Evolutionary conservation across 1,140 invertebrate species (phyloP), one percentile per base, ranked within the genome.

Genomic region (Euschistus heros): DNA sequence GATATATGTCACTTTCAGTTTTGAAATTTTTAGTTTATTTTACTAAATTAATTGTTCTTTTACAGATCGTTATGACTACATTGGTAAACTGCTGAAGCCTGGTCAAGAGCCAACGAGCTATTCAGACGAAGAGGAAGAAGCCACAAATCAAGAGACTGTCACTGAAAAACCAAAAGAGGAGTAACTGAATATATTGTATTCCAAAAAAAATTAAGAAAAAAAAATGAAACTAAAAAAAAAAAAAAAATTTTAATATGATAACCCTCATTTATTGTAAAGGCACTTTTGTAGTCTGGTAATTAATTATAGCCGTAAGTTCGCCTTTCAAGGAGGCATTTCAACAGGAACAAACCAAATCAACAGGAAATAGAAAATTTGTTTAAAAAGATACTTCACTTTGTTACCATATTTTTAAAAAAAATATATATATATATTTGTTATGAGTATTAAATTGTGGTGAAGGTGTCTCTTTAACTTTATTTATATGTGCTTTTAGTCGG

Each of bases 21-120:
- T 5, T 30, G 8, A 30, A 8, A 30, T 30, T 8, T 30, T 30
- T 30, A 5, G 3, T 5, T 30, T 30, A 5, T 30, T 47, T 55
- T 2, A 47, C 30, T 18, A 55, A 20, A 44, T 20, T 33, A 42
- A 26, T 63, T 55, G 37, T 71, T 71, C 67, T 70, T 73, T 81
- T 85, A 47, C 79, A 95, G 93, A 98, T 80, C 94, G 92, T 77
- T 98, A 98, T 76, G 89, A 94, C 46, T 86, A 89, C 69, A 89
- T 98, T 52, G 96, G 96, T 17, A 86, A 86, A 73, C 77, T 98
- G 26, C 76, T 98, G 71, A 94, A 90, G 73, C 92, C 91, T 10
- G 94, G 93, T 15, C 94, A 98, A 73, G 82, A 88, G 71, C 88
- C 92, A 0, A 88, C 84, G 59, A 93, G 88, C 73, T 97, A 97